phyloP scores from a whole-genome alignment of 2,113 vertebrate species.

The Synodontis membranacea region DNA sequence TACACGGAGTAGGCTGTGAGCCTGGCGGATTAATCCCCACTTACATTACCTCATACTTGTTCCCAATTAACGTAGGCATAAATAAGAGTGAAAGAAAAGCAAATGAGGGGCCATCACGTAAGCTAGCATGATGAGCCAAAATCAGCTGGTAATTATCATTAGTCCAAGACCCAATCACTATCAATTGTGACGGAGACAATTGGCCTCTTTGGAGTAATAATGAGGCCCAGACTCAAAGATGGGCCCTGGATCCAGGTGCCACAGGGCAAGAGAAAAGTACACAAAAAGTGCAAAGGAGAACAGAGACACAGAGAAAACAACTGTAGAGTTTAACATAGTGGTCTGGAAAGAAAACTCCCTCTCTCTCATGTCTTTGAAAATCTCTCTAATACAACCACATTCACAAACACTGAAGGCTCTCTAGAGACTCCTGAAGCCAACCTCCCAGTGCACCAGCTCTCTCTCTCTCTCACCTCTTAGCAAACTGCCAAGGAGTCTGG shows the following conservation, averaged over 20 bases:
- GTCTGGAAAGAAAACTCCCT: not conserved
- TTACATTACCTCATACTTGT: constrained; percentile 24
- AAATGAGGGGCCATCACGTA: constrained; percentile 57
- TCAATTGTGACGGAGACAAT: constrained; percentile 64
- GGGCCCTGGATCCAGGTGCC: constrained; percentile 64
- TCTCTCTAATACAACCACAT: constrained; percentile 36
- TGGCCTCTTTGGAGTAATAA: constrained; percentile 52
- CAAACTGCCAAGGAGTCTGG: constrained; percentile 60
- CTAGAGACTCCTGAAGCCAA: constrained; percentile 45
- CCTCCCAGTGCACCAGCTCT: constrained; percentile 40
- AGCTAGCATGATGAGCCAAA: constrained; percentile 68
- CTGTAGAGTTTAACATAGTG: constrained; percentile 9
- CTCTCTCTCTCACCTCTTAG: constrained; percentile 36
- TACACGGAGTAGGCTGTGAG: constrained; percentile 8
- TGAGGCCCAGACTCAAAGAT: constrained; percentile 59
- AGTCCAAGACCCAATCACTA: constrained; percentile 67
- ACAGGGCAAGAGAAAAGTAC: constrained; percentile 39
- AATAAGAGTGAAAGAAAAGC: constrained; percentile 61
- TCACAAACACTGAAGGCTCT: constrained; percentile 8
- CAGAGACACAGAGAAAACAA: not conserved
- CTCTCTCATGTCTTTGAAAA: constrained; percentile 21
- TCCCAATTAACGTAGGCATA: constrained; percentile 44
- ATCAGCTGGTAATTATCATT: constrained; percentile 68
- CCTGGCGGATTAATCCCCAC: constrained; percentile 43
- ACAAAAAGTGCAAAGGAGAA: constrained; percentile 20